Evolutionary conservation across 2,888 invertebrate genomes (phyloP).

Genomic region (Alitta virens): DNA sequence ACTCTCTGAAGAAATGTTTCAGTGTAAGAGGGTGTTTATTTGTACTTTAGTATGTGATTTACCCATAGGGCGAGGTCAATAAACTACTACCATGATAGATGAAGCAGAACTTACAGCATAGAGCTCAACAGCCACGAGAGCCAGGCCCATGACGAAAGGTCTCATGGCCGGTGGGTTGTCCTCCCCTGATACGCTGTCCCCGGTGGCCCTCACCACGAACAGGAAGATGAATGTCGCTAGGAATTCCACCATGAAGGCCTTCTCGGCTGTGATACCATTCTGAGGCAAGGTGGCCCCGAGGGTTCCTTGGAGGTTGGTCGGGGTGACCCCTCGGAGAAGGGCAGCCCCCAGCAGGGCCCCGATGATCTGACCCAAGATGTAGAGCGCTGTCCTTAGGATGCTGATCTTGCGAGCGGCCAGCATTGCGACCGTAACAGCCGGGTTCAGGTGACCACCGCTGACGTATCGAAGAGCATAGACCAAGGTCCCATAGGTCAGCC

Average conservation of each 20-base stretch:
- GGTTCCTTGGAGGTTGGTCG: conserved; percentile 13
- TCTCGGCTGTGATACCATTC: conserved; percentile 17
- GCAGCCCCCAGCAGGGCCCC: conserved; percentile 67
- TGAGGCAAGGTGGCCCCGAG: conserved; percentile 23
- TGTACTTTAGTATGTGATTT: no score
- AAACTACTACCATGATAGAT: no score
- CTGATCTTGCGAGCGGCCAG: conserved; percentile 81
- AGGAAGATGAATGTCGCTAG: conserved; percentile 27
- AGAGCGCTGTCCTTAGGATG: conserved; percentile 71
- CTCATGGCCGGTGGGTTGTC: conserved; percentile 3
- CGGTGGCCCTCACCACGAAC: conserved; percentile 25
- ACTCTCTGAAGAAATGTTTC: no score
- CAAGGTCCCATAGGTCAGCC: conserved; percentile 80
- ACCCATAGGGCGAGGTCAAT: no score
- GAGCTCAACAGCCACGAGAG: conserved; percentile 10
- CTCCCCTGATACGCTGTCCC: conserved; percentile 7
- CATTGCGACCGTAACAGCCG: conserved; percentile 85
- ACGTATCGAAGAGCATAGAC: conserved; percentile 81
- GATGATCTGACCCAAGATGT: conserved; percentile 76
- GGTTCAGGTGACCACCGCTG: conserved; percentile 89
- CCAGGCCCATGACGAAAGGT: conserved; percentile 15
- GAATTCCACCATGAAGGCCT: conserved; percentile 29
- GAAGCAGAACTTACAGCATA: conserved; percentile 14
- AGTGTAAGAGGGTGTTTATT: no score
- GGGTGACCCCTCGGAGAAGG: conserved; percentile 29